Percentiles rank a stretch among this genome's conserved stretches.
phyloP scores from a whole-genome alignment of 1,140 invertebrate genomes.

The Leucophenga varia region DNA sequence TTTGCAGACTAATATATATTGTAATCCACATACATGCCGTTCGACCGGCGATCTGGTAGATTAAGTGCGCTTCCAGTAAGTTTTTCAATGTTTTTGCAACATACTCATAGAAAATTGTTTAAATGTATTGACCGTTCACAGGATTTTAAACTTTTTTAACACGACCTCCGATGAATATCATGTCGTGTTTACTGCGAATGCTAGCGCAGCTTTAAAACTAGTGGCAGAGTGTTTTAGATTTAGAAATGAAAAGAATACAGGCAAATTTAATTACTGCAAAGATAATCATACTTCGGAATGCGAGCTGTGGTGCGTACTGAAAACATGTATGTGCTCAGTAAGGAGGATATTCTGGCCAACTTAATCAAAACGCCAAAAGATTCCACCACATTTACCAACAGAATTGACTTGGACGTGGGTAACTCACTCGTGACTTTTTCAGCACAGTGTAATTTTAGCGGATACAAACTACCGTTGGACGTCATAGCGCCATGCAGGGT shows the following conservation, averaged over 20 bases:
- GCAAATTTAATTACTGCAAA: slow-evolving; percentile 77
- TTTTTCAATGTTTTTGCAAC: no score
- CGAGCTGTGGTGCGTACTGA: slow-evolving; percentile 65
- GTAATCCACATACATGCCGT: slow-evolving; percentile 87
- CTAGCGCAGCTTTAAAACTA: slow-evolving; percentile 81
- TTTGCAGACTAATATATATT: slow-evolving; percentile 72
- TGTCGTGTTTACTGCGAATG: slow-evolving; percentile 88
- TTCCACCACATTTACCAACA: no score
- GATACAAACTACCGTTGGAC: slow-evolving; percentile 80
- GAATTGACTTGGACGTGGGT: no score
- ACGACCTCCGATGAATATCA: slow-evolving; percentile 78
- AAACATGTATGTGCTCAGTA: slow-evolving; percentile 60
- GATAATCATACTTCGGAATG: slow-evolving; percentile 97
- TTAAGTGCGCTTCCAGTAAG: slow-evolving; percentile 75
- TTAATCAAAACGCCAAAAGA: no score
- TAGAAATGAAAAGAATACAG: slow-evolving; percentile 50
- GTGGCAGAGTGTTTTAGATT: slow-evolving; percentile 82
- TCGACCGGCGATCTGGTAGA: slow-evolving; percentile 78
- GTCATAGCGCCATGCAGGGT: slow-evolving; percentile 70
- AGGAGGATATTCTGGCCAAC: slow-evolving; percentile 58
- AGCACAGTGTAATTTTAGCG: slow-evolving; percentile 94
- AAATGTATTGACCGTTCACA: no score
- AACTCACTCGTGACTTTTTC: slow-evolving; percentile 83
- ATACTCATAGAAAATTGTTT: no score
- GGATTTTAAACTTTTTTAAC: slow-evolving; percentile 83